These are phyloP conservation scores for Myxocyprinus asiaticus DNA, from an alignment of 2,113 vertebrate species.

Conservation along the genomic window DNA sequence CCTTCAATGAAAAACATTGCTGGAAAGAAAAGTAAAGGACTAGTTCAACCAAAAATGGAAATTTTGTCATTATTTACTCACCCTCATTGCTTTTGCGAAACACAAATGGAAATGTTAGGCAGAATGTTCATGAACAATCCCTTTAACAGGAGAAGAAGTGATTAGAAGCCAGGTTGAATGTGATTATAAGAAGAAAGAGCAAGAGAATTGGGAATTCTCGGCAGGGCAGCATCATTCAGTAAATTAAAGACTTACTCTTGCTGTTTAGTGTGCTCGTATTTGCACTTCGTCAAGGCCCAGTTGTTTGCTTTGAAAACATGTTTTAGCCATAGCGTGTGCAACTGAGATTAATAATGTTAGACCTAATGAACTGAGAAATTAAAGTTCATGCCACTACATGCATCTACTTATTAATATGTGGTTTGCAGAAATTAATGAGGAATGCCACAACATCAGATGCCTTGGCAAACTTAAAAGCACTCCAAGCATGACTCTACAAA, in stretches of 20 bases:
- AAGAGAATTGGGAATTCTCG: not conserved
- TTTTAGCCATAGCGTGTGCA: slow-evolving; percentile 60
- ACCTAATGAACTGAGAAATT: slow-evolving; percentile 90
- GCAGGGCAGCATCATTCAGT: slow-evolving; percentile 45
- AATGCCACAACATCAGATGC: slow-evolving; percentile 72
- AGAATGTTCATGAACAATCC: too few species aligned
- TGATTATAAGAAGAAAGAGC: slow-evolving; percentile 24
- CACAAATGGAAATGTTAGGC: too few species aligned
- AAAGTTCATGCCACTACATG: slow-evolving; percentile 81
- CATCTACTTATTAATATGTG: slow-evolving; percentile 83
- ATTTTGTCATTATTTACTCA: too few species aligned
- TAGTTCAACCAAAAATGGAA: too few species aligned
- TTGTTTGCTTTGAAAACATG: slow-evolving; percentile 64
- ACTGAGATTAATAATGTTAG: slow-evolving; percentile 77
- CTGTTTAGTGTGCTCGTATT: slow-evolving; percentile 51
- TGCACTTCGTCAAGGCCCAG: slow-evolving; percentile 58
- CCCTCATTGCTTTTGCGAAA: too few species aligned
- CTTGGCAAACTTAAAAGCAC: slow-evolving; percentile 69
- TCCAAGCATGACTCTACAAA: slow-evolving; percentile 70
- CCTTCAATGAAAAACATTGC: not conserved
- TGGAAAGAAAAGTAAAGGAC: not conserved
- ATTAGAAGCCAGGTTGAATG: slow-evolving; percentile 12
- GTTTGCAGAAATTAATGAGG: slow-evolving; percentile 69
- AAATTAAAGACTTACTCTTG: slow-evolving; percentile 55
- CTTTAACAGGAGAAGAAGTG: not conserved